Base-by-base conservation (phyloP, 2,113 vertebrate species). In the Thinocorus orbignyianus region DNA sequence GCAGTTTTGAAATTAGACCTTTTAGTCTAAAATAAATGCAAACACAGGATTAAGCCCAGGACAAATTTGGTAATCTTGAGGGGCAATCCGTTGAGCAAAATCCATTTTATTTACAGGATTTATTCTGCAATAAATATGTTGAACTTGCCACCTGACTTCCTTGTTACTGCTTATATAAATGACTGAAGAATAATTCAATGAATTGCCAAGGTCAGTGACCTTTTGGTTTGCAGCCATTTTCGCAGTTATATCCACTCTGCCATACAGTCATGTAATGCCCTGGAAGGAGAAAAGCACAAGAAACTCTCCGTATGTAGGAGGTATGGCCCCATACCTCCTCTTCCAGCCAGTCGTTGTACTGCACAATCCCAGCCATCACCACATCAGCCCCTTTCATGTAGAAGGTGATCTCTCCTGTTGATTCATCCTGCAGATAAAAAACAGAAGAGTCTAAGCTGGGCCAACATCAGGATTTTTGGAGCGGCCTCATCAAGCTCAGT, bases 321-420 rank as follows among this genome's bases (percentile, higher is more conserved):
- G 80, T 49, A 64, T 1, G 4, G 57, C 25, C 26, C 57, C 37
- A 4, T 92, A 99, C 99, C 99, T 99, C 99, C 83, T 99, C 99
- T 82, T 99, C 99, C 93, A 99, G 98, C 99, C 99, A 99, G 96
- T 99, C 99, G 0, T 99, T 99, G 92, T 99, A 99, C 94, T 99
- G 99, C 88, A 99, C 99, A 2, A 99, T 99, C 60, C 99, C 99
- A 1, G 99, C 98, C 99, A 99, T 99, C 94, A 99, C 99, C 25
- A 99, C 99, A 3, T 99, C 99, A 0, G 99, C 99, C 10, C 99
- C 99, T 90, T 99, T 99, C 99, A 99, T 99, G 96, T 99, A 99
- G 96, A 99, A 99, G 0, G 99, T 99, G 92, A 99, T 99, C 92
- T 99, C 99, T 86, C 99, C 99, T 0, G 98, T 99, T 2, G 99